Conservation (phyloP, 2,888 invertebrate genomes). For the Eupithecia subfuscata region DNA sequence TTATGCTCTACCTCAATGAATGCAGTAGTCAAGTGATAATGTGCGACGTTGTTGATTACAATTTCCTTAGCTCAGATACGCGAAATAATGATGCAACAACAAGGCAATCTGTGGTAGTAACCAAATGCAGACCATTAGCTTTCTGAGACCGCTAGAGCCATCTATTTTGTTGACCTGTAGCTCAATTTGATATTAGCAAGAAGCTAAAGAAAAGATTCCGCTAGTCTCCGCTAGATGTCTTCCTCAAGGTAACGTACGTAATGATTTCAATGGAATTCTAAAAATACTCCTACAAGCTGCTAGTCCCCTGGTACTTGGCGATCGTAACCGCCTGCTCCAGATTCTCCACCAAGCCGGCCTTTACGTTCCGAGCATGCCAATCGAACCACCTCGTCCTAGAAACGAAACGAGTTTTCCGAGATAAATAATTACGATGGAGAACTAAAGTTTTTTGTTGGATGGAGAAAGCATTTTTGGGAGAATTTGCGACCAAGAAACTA, state of each 20-base stretch:
- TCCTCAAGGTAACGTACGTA: background rate
- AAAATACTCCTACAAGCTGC: conserved; percentile 38
- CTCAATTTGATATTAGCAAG: background rate
- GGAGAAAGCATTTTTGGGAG: background rate
- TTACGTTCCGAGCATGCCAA: conserved; percentile 80
- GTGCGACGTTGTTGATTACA: background rate
- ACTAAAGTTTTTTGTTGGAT: background rate
- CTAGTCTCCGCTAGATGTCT: conserved; percentile 55
- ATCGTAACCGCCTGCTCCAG: conserved; percentile 83
- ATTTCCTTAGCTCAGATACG: background rate
- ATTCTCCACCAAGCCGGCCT: conserved; percentile 76
- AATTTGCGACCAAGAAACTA: background rate
- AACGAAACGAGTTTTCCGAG: conserved; percentile 14
- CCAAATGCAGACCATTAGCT: background rate
- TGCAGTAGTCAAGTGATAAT: background rate
- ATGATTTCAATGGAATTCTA: background rate
- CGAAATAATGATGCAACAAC: too few relatives aligned
- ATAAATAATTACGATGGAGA: background rate
- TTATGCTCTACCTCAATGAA: too few relatives aligned
- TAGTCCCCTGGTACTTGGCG: conserved; percentile 78
- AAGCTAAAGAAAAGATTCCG: conserved; percentile 25
- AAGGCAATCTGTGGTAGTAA: background rate
- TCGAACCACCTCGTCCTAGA: conserved; percentile 37
- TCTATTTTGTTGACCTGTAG: conserved; percentile 8
- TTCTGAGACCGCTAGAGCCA: conserved; percentile 19